Conservation (phyloP, 2,113 vertebrate species). For the Equus przewalskii region DNA sequence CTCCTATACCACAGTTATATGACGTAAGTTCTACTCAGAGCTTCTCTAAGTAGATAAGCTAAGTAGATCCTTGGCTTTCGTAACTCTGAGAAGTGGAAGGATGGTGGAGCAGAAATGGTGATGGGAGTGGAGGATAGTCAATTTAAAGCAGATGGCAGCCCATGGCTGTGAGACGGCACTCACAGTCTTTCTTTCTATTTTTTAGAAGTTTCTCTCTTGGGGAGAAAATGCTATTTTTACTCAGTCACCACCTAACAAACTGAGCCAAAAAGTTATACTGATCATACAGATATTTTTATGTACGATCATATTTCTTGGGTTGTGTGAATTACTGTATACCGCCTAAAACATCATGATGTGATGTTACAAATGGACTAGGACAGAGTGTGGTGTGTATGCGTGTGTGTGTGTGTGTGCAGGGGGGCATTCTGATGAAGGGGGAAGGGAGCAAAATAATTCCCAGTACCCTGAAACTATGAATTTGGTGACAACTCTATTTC, state of each 20-base stretch:
- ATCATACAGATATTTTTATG: background rate
- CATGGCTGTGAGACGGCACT: background rate
- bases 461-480: background rate
- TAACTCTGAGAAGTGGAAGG: background rate
- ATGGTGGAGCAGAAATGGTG: background rate
- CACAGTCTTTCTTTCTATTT: background rate
- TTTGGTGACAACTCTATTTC: background rate
- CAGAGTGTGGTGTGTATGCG: background rate
- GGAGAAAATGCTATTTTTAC: background rate
- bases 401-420: background rate
- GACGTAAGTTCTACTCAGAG: background rate
- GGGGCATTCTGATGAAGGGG: background rate
- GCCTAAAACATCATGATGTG: background rate
- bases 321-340: background rate
- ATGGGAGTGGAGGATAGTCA: background rate
- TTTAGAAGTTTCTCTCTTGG: background rate
- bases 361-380: background rate
- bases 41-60: background rate
- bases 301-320: background rate
- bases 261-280: background rate
- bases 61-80: background rate
- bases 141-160: too few species aligned
- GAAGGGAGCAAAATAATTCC: background rate
- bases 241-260: slow-evolving; percentile 30
- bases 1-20: background rate